phyloP scores from a whole-genome alignment of 2,797 vertebrate species.

The Falco peregrinus region DNA sequence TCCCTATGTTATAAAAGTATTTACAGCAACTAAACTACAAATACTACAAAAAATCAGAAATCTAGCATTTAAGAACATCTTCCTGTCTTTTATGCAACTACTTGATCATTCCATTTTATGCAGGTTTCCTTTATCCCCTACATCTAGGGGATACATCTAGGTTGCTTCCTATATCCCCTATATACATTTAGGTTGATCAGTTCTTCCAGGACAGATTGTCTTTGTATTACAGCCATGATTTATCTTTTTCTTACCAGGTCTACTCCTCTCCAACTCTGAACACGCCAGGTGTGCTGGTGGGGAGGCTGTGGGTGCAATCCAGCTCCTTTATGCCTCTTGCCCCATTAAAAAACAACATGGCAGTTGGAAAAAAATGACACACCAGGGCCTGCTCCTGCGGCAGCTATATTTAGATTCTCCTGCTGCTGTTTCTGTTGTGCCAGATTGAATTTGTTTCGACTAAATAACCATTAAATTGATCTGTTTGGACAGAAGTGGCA shows the following conservation, averaged over 20 bases:
- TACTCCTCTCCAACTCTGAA: not conserved
- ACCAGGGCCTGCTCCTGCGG: not conserved
- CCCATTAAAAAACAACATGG: not conserved
- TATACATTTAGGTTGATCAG: rapidly evolving
- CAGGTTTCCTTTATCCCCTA: not conserved
- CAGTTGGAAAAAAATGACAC: not conserved
- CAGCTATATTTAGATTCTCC: conserved; percentile 41
- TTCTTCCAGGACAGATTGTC: not conserved
- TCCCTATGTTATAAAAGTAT: not conserved
- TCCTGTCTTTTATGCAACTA: not conserved
- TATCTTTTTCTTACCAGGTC: not conserved
- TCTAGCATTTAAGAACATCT: not conserved
- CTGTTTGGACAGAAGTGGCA: not conserved
- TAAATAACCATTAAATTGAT: conserved; percentile 15
- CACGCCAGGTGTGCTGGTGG: rapidly evolving
- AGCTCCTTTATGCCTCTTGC: not conserved
- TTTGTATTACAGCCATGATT: rapidly evolving
- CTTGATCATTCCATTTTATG: not conserved
- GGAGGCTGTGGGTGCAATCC: too few species aligned
- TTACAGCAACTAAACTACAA: not conserved
- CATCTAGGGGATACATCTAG: too few species aligned
- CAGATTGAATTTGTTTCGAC: not conserved
- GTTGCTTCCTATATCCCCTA: not conserved
- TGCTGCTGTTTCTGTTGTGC: conserved; percentile 28
- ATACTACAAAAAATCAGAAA: not conserved